Evolutionary conservation across 2,113 vertebrate species (phyloP).

Genomic region (Pithys albifrons): DNA sequence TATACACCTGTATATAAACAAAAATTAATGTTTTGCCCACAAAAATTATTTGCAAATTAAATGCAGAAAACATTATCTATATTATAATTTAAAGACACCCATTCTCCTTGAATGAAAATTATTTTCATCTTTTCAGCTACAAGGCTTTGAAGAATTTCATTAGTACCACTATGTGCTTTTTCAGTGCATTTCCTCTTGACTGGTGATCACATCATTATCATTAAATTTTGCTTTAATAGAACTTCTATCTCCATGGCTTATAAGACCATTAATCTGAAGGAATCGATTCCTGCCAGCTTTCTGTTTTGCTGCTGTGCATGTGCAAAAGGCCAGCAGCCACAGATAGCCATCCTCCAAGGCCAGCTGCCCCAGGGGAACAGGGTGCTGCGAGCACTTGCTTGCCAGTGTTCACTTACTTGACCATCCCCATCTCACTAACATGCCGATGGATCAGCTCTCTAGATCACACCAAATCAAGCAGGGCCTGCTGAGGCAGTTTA

Average conservation of each 20-base stretch:
- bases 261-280: background rate
- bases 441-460: background rate
- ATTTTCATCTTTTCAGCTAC: constrained; percentile 22
- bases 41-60: constrained; percentile 20
- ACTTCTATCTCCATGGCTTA: background rate
- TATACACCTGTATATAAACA: background rate
- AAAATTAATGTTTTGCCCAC: background rate
- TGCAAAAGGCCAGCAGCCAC: background rate
- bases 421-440: rapidly evolving
- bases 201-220: background rate
- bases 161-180: background rate
- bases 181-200: background rate
- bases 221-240: background rate
- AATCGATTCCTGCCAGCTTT: background rate
- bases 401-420: rapidly evolving
- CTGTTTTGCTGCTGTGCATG: background rate
- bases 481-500: background rate
- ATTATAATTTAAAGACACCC: background rate
- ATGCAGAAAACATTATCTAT: background rate
- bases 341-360: background rate
- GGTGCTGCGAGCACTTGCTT: background rate
- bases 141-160: constrained; percentile 17
- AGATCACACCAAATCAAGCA: background rate
- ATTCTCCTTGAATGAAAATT: constrained; percentile 9
- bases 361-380: rapidly evolving